A percentile compares a stretch with the other conserved stretches of the same genome.
phyloP scores from a whole-genome alignment of 2,113 vertebrate species.

The Ageneiosus marmoratus region DNA sequence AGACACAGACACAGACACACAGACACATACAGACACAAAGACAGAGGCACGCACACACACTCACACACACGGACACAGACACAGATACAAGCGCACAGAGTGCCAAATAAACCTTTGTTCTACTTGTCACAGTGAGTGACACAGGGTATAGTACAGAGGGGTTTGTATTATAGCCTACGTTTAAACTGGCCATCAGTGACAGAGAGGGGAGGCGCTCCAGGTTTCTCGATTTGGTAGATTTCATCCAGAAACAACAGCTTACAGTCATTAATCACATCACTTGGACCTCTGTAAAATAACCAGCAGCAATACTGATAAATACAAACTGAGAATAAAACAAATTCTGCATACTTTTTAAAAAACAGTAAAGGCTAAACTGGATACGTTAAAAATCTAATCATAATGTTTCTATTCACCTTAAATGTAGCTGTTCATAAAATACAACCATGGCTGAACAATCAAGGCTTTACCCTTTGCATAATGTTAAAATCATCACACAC shows the following conservation, averaged over 20 bases:
- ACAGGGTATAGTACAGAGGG: not conserved
- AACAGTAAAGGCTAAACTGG: not conserved
- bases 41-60: no score
- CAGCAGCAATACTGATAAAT: not conserved
- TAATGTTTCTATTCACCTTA: not conserved
- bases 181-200: constrained; percentile 91
- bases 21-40: no score
- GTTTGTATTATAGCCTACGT: constrained; percentile 71
- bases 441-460: not conserved
- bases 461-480: not conserved
- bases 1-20: constrained; percentile 36
- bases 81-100: constrained; percentile 24
- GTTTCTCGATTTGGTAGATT: constrained; percentile 93
- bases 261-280: constrained; percentile 89
- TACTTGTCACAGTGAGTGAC: not conserved
- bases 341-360: not conserved
- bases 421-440: not conserved
- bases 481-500: not conserved
- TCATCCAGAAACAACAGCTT: constrained; percentile 91
- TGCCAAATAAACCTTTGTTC: not conserved
- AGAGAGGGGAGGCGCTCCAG: constrained; percentile 86
- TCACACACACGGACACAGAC: constrained; percentile 34
- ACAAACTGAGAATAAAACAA: not conserved
- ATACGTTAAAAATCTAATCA: not conserved
- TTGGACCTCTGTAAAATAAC: constrained; percentile 79